phyloP scores from a whole-genome alignment of 2,113 vertebrate species.

The Okapia johnstoni region DNA sequence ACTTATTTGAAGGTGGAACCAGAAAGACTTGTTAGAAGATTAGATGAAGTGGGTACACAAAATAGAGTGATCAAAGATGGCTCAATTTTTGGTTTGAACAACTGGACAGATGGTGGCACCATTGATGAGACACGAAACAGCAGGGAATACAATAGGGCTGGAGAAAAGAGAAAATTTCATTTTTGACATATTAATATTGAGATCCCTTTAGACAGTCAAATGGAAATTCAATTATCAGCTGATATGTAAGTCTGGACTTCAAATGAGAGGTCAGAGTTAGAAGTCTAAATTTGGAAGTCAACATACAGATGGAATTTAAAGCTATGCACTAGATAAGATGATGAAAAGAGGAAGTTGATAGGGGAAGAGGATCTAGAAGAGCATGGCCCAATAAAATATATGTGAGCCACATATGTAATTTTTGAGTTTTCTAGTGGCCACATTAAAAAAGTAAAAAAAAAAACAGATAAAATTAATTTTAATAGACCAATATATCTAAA shows the following conservation, averaged over 20 bases:
- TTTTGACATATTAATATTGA: background rate
- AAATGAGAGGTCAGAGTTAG: background rate
- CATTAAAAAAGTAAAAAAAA: background rate
- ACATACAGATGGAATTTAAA: background rate
- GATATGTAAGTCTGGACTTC: background rate
- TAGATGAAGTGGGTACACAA: background rate
- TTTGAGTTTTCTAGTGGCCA: conserved; percentile 1
- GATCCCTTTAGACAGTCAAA: background rate
- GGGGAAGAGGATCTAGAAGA: background rate
- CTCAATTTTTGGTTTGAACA: conserved; percentile 19
- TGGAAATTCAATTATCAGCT: background rate
- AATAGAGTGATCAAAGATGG: conserved; percentile 2
- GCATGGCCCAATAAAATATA: background rate
- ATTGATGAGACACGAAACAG: conserved; percentile 1
- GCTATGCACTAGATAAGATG: background rate
- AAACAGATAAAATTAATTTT: background rate
- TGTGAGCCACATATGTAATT: background rate
- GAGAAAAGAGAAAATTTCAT: conserved; percentile 2
- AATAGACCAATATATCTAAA: background rate
- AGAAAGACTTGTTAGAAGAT: background rate
- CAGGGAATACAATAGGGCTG: background rate
- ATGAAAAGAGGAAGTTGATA: background rate
- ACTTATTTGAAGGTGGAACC: background rate
- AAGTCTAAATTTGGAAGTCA: background rate
- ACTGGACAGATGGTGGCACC: background rate